These are phyloP conservation scores for Neogobius melanostomus DNA, from an alignment of 2,113 vertebrate species.

Conservation along the genomic window DNA sequence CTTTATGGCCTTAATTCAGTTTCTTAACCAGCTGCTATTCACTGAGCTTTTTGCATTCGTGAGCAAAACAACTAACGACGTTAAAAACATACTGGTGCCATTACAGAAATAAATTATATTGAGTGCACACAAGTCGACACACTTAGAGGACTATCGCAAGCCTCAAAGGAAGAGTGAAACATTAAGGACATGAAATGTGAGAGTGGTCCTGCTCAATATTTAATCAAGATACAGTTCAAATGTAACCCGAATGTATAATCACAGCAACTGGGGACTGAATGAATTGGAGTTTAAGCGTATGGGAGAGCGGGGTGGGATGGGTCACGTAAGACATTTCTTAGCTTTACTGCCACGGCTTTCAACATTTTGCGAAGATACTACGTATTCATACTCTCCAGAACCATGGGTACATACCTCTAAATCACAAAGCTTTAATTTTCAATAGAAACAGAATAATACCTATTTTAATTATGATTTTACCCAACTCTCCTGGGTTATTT, in stretches of 20 bases:
- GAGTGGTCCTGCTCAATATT: conserved; percentile 70
- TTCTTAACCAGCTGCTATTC: conserved; percentile 17
- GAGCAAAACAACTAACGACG: conserved; percentile 32
- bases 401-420: too few species aligned
- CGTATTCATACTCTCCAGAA: too few species aligned
- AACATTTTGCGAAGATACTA: too few species aligned
- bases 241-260: conserved; percentile 72
- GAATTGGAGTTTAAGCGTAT: conserved; percentile 65
- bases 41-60: conserved; percentile 25
- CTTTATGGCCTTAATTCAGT: conserved; percentile 9
- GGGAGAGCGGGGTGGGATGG: too few species aligned
- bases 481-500: too few species aligned
- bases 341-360: too few species aligned
- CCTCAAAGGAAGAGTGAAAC: conserved; percentile 71
- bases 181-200: conserved; percentile 67
- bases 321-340: too few species aligned
- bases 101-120: conserved; percentile 48
- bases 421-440: too few species aligned
- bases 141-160: conserved; percentile 39
- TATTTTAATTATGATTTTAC: too few species aligned
- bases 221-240: conserved; percentile 75
- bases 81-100: conserved; percentile 33
- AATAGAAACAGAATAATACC: too few species aligned
- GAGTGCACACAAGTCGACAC: conserved; percentile 19
- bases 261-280: conserved; percentile 63